Percentiles rank a stretch among this genome's conserved stretches.
These are phyloP conservation scores for Pyrgus malvae DNA, from an alignment of 2,888 invertebrate species.

Conservation along the genomic window DNA sequence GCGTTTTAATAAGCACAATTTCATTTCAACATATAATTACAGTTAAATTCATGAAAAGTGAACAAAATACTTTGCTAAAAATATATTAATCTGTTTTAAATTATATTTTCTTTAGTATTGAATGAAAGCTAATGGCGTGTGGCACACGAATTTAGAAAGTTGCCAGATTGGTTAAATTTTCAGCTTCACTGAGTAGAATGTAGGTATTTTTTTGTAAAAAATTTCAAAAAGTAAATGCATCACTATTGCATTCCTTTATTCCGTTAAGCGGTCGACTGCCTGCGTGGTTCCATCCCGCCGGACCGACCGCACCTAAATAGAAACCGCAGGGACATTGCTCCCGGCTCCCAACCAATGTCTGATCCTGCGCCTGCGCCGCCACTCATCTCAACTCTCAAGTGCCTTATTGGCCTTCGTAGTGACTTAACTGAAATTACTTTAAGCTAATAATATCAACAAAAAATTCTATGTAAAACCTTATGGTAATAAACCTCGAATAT, in stretches of 20 bases:
- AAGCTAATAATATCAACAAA: no score
- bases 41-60: no score
- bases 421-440: conserved; percentile 29
- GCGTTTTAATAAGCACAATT: no score
- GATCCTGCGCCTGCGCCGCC: conserved; percentile 53
- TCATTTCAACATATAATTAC: no score
- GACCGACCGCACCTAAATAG: conserved; percentile 79
- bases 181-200: conserved; percentile 29
- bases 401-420: conserved; percentile 63
- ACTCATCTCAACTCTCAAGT: conserved; percentile 56
- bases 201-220: conserved; percentile 9
- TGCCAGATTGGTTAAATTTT: conserved; percentile 20
- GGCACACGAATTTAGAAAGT: conserved; percentile 29
- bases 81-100: no score
- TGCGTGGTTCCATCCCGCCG: conserved; percentile 68
- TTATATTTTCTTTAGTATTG: no score
- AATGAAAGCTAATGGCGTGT: no score
- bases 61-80: no score
- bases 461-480: background rate
- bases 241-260: conserved; percentile 68
- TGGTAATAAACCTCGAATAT: conserved; percentile 15
- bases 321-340: conserved; percentile 81
- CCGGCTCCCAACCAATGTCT: conserved; percentile 61
- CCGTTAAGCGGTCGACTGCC: conserved; percentile 69
- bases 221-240: conserved; percentile 42